These are phyloP conservation scores for Cardinalis cardinalis DNA, from an alignment of 2,113 vertebrate genomes.

Conservation along the genomic window DNA sequence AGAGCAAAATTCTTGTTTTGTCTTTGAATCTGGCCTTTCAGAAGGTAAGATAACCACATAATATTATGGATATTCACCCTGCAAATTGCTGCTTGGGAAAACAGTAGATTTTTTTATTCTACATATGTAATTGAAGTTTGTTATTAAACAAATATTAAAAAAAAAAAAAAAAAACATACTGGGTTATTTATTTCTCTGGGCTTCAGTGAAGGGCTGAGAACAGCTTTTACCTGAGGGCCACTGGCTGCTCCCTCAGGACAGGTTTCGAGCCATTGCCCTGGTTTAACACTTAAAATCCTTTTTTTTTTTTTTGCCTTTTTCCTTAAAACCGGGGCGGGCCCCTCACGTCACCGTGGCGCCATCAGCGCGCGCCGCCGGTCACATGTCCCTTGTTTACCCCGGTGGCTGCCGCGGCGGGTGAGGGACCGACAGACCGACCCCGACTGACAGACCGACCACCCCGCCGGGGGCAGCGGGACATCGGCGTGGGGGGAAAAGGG, in stretches of 20 bases:
- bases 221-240: too few relatives aligned
- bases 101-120: rapidly evolving
- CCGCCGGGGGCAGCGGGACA: background rate
- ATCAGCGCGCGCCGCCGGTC: background rate
- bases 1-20: background rate
- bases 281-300: rapidly evolving
- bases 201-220: rapidly evolving
- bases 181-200: too few relatives aligned
- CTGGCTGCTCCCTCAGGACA: too few relatives aligned
- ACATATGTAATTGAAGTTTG: rapidly evolving
- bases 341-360: rapidly evolving
- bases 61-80: background rate
- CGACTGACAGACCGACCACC: background rate
- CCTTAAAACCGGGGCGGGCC: background rate
- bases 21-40: background rate
- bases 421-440: background rate
- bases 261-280: rapidly evolving
- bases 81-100: background rate
- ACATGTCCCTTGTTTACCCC: background rate
- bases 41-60: rapidly evolving
- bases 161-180: rapidly evolving
- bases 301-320: background rate
- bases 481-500: rapidly evolving
- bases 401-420: background rate
- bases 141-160: background rate